These are phyloP conservation scores for Chrysomallon squamiferum DNA, from an alignment of 1,140 invertebrate genomes.

Conservation along the genomic window DNA sequence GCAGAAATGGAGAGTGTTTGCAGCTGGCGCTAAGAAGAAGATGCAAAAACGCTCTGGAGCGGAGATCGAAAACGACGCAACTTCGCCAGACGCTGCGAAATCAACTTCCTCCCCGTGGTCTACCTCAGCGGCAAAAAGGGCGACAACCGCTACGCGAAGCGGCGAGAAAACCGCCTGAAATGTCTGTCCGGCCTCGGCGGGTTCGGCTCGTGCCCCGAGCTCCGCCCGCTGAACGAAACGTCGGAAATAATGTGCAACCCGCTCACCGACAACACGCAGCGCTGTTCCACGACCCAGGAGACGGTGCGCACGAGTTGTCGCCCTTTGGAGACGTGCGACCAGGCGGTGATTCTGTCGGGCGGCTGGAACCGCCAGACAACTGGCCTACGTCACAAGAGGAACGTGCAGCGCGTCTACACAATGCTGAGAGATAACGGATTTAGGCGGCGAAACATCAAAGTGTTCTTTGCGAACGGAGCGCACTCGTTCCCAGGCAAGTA, in stretches of 20 bases:
- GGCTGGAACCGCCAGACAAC: slow-evolving; percentile 68
- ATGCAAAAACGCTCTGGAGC: slow-evolving; percentile 59
- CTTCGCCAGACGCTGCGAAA: slow-evolving; percentile 62
- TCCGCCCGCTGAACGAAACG: slow-evolving; percentile 61
- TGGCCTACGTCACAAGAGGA: slow-evolving; percentile 50
- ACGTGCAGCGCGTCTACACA: slow-evolving; percentile 61
- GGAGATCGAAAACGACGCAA: slow-evolving; percentile 45
- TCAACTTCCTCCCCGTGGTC: slow-evolving; percentile 65
- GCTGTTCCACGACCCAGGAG: slow-evolving; percentile 64
- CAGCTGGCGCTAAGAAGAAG: slow-evolving; percentile 56
- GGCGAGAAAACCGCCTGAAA: slow-evolving; percentile 46
- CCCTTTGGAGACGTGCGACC: slow-evolving; percentile 67
- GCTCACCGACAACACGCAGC: slow-evolving; percentile 63
- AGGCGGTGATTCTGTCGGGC: slow-evolving; percentile 68
- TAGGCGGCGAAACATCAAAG: slow-evolving; percentile 65
- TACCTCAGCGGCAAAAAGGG: slow-evolving; percentile 24
- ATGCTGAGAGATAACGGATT: slow-evolving; percentile 67
- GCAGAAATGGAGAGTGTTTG: slow-evolving; percentile 58
- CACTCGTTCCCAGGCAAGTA: slow-evolving; percentile 43
- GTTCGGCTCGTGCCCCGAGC: slow-evolving; percentile 61
- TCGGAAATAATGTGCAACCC: slow-evolving; percentile 64
- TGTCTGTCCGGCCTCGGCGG: slow-evolving; percentile 59
- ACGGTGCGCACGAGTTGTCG: slow-evolving; percentile 64
- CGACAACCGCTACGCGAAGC: slow-evolving; percentile 13
- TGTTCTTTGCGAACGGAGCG: slow-evolving; percentile 68